phyloP scores from a whole-genome alignment of 1,140 invertebrate species.

The Bombyx mandarina region DNA sequence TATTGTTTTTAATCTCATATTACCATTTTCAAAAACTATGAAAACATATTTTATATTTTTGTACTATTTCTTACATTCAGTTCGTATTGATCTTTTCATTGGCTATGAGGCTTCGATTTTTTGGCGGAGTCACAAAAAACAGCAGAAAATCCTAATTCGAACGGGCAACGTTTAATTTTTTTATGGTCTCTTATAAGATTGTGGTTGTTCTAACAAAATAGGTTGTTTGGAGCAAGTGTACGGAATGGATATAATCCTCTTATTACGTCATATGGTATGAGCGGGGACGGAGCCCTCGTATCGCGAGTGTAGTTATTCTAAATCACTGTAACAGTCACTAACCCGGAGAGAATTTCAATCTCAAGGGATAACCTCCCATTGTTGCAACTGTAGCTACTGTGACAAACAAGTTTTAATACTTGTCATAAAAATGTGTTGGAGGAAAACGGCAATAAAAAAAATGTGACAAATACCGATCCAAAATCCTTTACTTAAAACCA shows the following conservation, averaged over 20 bases:
- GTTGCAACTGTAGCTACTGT: conserved; percentile 25
- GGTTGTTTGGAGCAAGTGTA: conserved; percentile 23
- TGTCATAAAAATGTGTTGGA: not conserved
- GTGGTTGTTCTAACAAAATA: not conserved
- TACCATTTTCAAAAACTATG: too few species aligned
- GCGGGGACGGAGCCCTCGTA: conserved; percentile 18
- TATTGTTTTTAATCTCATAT: too few species aligned
- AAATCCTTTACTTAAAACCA: too few species aligned
- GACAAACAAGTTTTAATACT: conserved; percentile 34
- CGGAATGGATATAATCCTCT: conserved; percentile 34
- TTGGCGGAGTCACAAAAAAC: too few species aligned
- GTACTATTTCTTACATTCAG: too few species aligned
- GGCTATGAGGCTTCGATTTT: too few species aligned
- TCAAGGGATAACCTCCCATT: conserved; percentile 51
- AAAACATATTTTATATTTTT: too few species aligned
- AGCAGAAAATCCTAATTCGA: too few species aligned
- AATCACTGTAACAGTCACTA: conserved; percentile 46
- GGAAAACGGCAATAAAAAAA: not conserved
- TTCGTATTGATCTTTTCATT: too few species aligned
- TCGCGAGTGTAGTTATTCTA: conserved; percentile 62
- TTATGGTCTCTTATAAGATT: not conserved
- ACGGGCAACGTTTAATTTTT: too few species aligned
- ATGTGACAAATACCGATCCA: not conserved
- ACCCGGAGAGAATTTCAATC: conserved; percentile 41
- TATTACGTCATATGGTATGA: conserved; percentile 53